These are phyloP conservation scores for Ceratosolen fusciceps DNA, from an alignment of 1,140 invertebrate species.

Conservation along the genomic window DNA sequence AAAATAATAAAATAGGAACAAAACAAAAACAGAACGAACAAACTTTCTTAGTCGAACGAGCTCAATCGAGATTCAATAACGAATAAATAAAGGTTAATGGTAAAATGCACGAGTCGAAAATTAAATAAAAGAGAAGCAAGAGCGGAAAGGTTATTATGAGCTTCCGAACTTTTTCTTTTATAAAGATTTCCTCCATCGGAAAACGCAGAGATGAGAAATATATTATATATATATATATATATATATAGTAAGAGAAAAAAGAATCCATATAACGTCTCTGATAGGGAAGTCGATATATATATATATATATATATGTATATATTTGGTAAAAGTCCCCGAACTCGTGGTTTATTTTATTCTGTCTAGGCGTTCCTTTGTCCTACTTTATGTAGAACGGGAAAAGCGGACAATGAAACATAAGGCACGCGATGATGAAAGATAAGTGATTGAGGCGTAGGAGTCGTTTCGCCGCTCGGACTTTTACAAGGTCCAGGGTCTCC, in stretches of 20 bases:
- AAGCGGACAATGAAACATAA: not conserved
- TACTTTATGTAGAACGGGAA: not conserved
- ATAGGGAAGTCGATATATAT: constrained; percentile 9
- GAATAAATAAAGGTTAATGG: constrained; percentile 14
- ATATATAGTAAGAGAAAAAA: too few species aligned
- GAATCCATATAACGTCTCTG: too few species aligned
- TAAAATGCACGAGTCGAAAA: not conserved
- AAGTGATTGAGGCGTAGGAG: not conserved
- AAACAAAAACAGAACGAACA: constrained; percentile 29
- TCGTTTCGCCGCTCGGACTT: not conserved
- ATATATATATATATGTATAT: too few species aligned
- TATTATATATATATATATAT: not conserved
- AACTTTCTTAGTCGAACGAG: constrained; percentile 21
- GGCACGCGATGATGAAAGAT: not conserved
- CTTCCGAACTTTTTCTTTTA: constrained; percentile 36
- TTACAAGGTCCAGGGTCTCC: too few species aligned
- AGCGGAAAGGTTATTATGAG: constrained; percentile 30
- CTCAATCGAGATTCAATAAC: constrained; percentile 30
- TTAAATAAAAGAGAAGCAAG: constrained; percentile 1
- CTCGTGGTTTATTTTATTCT: constrained; percentile 10
- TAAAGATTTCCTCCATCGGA: not conserved
- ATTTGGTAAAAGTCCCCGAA: not conserved
- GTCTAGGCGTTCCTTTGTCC: not conserved
- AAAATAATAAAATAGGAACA: too few species aligned
- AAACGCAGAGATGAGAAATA: not conserved